Percentiles rank a stretch among this genome's conserved stretches.
These are phyloP conservation scores for Mustela nigripes DNA, from an alignment of 2,113 vertebrate species.

Conservation along the genomic window DNA sequence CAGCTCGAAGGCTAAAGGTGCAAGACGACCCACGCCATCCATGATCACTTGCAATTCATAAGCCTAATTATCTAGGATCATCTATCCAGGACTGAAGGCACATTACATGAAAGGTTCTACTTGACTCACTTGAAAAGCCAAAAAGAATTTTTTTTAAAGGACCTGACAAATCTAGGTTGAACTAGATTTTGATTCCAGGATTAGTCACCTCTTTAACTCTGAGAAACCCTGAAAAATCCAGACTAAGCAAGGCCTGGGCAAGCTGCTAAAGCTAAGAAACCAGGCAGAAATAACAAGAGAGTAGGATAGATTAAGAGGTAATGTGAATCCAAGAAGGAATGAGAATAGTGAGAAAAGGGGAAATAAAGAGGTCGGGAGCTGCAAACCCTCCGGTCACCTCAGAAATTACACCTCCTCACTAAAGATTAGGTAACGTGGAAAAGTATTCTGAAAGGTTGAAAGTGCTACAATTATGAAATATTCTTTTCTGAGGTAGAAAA, in stretches of 20 bases:
- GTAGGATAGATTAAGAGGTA: background rate
- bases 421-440: background rate
- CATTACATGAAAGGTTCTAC: background rate
- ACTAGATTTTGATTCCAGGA: constrained; percentile 37
- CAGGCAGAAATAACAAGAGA: background rate
- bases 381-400: background rate
- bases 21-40: no score
- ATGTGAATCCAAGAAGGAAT: background rate
- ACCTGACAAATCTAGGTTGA: background rate
- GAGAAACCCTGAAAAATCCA: background rate
- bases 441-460: constrained; percentile 16
- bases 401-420: background rate
- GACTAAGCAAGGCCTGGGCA: background rate
- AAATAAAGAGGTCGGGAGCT: background rate
- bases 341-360: background rate
- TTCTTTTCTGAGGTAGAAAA: constrained; percentile 4
- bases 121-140: background rate
- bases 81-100: background rate
- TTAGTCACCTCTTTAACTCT: background rate
- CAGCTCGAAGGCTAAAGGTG: background rate
- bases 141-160: background rate
- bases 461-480: background rate
- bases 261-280: background rate
- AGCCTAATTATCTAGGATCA: background rate
- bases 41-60: background rate